Evolutionary conservation across 1,140 invertebrate species (phyloP), one percentile per base, ranked within the genome.

Genomic region (Psix sp.): DNA sequence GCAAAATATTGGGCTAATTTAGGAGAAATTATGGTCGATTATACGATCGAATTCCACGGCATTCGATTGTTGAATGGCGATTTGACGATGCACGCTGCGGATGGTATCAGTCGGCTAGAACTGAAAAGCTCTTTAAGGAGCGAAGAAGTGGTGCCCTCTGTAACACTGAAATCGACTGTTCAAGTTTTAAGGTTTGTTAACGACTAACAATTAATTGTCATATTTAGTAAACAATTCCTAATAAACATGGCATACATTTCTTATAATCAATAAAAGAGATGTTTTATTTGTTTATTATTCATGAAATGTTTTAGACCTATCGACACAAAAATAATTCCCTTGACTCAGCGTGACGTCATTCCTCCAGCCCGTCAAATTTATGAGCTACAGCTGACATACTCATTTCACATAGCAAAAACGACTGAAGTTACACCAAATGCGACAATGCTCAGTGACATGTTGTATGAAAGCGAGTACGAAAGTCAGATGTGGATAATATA

Each of bases 401-500:
- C 90, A 78, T 94, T 98, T 82, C 92, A 93, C 77, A 87, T 97
- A 63, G 88, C 89, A 5, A 98, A 98, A 85, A 83, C 90, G 4
- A 92, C 92, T 9, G 97, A 98, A 86, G 91, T 97, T 21, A 92
- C 91, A 11, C 92, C 94, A 6, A 93, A 94, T 80, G 90, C 93
- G 65, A 90, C 95, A 0, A 78, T 96, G 39, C 88, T 99, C 6
- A 95, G 93, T 83, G 92, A 96, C 80, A 88, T 95, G 74, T 89
- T 99, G 5, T 99, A 99, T 83, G 97, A 99, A 86, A 94, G 93
- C 3, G 95, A 98, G 86, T 98, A 94, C 84, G 96, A 98, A 86
- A 95, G 95, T 3, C 96, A 98, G 87, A 89, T 98, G 78, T 98
- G 97, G 96, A 95, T 98, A 93, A 79, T 99, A 46, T 98, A 94